Conservation (phyloP, 2,113 vertebrate species). For the Triplophysa dalaica region DNA sequence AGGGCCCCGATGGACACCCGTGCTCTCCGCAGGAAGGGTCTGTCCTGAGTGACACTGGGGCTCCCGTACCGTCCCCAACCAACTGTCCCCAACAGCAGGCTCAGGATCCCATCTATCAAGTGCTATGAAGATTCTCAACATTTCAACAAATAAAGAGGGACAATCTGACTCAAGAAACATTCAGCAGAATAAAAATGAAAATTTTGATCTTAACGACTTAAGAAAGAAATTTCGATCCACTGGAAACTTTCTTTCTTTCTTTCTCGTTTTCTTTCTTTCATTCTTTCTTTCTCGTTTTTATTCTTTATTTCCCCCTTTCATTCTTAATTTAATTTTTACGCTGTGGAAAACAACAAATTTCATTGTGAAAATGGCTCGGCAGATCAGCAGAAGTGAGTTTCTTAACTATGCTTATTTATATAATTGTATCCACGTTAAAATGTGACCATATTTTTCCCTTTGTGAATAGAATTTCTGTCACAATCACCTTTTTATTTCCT, state of each 20-base stretch:
- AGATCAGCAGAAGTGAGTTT: conserved; percentile 53
- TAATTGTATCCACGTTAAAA: conserved; percentile 42
- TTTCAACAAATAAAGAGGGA: conserved; percentile 25
- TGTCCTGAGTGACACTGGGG: conserved; percentile 62
- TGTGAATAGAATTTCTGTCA: conserved; percentile 44
- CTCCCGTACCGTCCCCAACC: conserved; percentile 67
- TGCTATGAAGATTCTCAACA: conserved; percentile 75
- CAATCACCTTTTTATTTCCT: conserved; percentile 43
- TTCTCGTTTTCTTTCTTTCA: conserved; percentile 11
- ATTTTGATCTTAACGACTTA: conserved; percentile 24
- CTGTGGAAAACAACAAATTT: conserved; percentile 41
- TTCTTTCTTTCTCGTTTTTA: conserved; percentile 1
- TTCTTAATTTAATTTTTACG: conserved; percentile 7
- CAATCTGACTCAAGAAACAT: conserved; percentile 19
- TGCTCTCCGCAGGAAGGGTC: conserved; percentile 71
- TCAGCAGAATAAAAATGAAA: conserved; percentile 30
- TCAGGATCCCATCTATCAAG: conserved; percentile 87
- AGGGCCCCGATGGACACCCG: conserved; percentile 69
- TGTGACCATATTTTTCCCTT: conserved; percentile 52
- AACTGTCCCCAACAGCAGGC: conserved; percentile 66
- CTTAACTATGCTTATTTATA: conserved; percentile 56
- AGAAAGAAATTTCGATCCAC: conserved; percentile 29
- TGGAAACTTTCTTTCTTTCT: conserved; percentile 25
- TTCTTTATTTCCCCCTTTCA: conserved; percentile 3
- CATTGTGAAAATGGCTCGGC: conserved; percentile 43